Conservation (phyloP, 2,113 vertebrate genomes). For the Herpetotheres cachinnans region DNA sequence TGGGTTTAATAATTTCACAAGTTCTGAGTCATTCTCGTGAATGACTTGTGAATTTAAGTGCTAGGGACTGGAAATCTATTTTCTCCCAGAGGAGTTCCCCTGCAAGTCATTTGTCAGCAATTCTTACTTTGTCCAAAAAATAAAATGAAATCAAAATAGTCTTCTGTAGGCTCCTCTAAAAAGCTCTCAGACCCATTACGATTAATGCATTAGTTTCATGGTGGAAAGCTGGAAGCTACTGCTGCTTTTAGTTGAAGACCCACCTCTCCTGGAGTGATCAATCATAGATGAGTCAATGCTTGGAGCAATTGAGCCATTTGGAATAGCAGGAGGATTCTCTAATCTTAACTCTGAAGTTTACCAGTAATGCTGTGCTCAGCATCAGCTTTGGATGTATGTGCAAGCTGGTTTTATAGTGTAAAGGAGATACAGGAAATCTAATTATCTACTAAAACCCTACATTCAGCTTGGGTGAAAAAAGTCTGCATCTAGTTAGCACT, state of each 20-base stretch:
- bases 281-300: neutral
- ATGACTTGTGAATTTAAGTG: neutral
- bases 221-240: neutral
- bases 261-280: neutral
- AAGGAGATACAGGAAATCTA: neutral
- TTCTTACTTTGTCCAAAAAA: neutral
- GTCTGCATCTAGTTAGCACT: neutral
- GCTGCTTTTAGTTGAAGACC: neutral
- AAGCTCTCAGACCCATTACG: neutral
- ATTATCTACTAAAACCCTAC: neutral
- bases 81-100: neutral
- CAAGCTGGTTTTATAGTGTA: neutral
- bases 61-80: neutral
- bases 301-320: neutral
- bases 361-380: neutral
- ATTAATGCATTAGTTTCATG: neutral
- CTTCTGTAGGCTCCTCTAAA: neutral
- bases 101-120: neutral
- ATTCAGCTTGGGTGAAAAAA: neutral
- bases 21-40: neutral
- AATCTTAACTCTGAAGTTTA: neutral
- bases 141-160: neutral
- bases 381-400: neutral
- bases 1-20: neutral
- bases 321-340: neutral